Percentiles rank a stretch among this genome's conserved stretches.
Evolutionary conservation across 2,797 vertebrate genomes (phyloP).

Genomic region (Sebastes steindachneri): DNA sequence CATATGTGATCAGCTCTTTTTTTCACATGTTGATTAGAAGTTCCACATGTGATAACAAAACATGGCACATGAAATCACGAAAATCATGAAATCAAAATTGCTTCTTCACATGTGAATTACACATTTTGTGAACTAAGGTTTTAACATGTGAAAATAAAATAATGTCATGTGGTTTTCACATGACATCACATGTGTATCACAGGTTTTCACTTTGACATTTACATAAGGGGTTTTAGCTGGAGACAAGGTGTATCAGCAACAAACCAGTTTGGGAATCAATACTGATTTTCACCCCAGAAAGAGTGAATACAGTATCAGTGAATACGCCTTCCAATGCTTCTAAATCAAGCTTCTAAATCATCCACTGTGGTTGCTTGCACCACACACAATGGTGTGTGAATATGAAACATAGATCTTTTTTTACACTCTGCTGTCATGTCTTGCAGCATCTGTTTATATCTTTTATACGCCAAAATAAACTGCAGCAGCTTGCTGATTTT

Average conservation of each 20-base stretch:
- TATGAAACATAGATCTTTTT: background rate
- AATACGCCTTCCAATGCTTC: background rate
- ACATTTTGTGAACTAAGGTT: no score
- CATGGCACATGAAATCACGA: no score
- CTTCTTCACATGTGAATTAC: no score
- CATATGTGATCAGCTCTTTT: no score
- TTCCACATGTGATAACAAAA: no score
- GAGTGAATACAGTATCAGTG: background rate
- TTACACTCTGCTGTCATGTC: background rate
- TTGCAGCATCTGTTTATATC: background rate
- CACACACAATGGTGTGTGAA: background rate
- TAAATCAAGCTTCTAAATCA: constrained; percentile 12
- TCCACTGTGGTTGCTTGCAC: background rate
- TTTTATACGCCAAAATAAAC: background rate
- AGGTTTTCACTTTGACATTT: no score
- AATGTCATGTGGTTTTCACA: no score
- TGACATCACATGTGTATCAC: no score
- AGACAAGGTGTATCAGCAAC: background rate
- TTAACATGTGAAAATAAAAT: no score
- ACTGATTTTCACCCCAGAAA: constrained; percentile 11
- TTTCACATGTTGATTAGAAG: no score
- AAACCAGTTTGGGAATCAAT: background rate
- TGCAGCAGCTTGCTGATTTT: constrained; percentile 20
- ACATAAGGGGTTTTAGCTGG: background rate
- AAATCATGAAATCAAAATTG: no score